A percentile compares a stretch with the other conserved stretches of the same genome.
Evolutionary conservation across 2,888 invertebrate genomes (phyloP).

Genomic region (Panopea generosa): DNA sequence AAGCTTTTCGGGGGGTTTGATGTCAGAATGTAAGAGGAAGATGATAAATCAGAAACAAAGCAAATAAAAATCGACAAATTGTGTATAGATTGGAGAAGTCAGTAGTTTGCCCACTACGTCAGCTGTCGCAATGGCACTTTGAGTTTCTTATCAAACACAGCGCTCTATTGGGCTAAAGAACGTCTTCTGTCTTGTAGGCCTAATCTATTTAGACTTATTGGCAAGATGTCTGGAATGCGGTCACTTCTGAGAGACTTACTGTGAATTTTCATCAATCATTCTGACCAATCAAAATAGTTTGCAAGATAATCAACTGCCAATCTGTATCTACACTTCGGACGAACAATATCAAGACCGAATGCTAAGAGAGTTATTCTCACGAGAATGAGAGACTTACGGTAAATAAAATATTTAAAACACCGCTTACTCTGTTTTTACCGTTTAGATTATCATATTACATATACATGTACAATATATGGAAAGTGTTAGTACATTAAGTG

Average conservation of each 20-base stretch:
- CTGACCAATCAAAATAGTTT: constrained; percentile 57
- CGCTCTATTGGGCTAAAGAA: constrained; percentile 4
- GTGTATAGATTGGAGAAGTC: neutral
- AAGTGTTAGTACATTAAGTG: too few species aligned
- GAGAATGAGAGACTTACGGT: too few species aligned
- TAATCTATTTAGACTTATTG: constrained; percentile 13
- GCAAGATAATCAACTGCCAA: constrained; percentile 48
- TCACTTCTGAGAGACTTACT: constrained; percentile 23
- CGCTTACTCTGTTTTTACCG: too few species aligned
- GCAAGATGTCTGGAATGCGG: constrained; percentile 32
- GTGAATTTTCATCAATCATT: constrained; percentile 68
- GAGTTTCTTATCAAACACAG: neutral
- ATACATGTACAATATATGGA: too few species aligned
- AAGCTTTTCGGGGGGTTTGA: too few species aligned
- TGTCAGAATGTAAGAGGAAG: too few species aligned
- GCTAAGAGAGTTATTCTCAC: too few species aligned
- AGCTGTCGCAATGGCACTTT: neutral
- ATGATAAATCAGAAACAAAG: too few species aligned
- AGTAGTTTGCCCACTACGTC: neutral
- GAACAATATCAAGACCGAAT: neutral
- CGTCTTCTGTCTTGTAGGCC: neutral
- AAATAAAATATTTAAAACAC: too few species aligned
- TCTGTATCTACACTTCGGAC: constrained; percentile 22
- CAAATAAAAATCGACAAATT: neutral
- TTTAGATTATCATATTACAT: too few species aligned